Conservation (phyloP, 2,113 vertebrate genomes). For the Ciconia maguari region DNA sequence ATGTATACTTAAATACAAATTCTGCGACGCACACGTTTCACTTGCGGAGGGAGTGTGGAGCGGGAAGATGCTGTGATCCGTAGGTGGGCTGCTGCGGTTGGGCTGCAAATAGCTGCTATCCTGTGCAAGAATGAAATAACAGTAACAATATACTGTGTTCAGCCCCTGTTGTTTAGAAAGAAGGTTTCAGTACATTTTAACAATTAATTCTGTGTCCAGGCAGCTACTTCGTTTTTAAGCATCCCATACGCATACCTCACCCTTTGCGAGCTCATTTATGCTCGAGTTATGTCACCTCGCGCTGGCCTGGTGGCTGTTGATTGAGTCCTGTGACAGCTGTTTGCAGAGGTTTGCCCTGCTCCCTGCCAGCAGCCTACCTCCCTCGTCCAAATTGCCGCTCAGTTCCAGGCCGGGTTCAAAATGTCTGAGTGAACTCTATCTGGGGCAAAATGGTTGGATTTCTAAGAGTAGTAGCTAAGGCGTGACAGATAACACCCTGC, state of each 20-base stretch:
- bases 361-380: not conserved
- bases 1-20: not conserved
- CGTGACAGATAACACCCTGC: not conserved
- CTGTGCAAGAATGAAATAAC: not conserved
- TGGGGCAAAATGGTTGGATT: not conserved
- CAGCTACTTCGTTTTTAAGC: not conserved
- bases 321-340: not conserved
- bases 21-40: not conserved
- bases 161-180: not conserved
- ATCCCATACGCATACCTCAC: not conserved
- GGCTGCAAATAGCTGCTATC: not conserved
- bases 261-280: not conserved
- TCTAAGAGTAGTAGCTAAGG: not conserved
- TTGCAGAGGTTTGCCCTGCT: slow-evolving; percentile 12
- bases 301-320: not conserved
- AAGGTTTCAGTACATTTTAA: not conserved
- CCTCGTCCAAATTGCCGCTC: not conserved
- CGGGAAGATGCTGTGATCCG: not conserved
- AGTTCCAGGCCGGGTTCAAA: not conserved
- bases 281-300: not conserved
- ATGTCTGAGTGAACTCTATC: not conserved
- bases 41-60: not conserved
- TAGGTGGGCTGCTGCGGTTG: slow-evolving; percentile 15
- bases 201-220: not conserved
- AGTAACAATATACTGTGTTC: not conserved